Evolutionary conservation across 2,797 vertebrate genomes (phyloP), one percentile per base, ranked within the genome.

Genomic region (Poeciliopsis presidionis): DNA sequence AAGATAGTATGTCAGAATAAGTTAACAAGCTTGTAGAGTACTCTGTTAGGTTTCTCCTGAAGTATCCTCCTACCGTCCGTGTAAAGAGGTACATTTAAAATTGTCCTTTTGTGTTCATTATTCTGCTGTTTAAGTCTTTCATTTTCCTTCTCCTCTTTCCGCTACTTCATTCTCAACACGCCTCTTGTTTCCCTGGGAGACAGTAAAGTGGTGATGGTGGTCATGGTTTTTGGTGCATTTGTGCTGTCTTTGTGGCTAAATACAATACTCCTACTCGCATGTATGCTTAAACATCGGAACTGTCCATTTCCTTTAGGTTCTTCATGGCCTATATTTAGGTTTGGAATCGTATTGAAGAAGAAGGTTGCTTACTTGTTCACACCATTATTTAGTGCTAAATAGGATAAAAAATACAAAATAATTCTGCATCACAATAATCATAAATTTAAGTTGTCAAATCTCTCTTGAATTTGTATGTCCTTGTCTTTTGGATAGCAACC

Each of bases 161-260:
- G 75, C 55, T 78, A 72, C 82, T 83, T 87, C 77, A 83, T 88
- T 88, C 81, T 87, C 84, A 85, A 86, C 80, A 75, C 81, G 86
- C 87, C 79, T 89, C 78, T 84, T 86, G 94, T 94, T 93, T 91
- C 92, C 92, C 92, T 90, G 93, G 92, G 94, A 93, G 85, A 94
- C 90, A 73, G 85, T 82, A 87, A 88, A 91, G 87, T 80, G 86
- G 80, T 85, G 82, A 74, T 84, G 75, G 72, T 72, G 89, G 83
- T 85, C 78, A 74, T 85, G 75, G 74, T 70, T 53, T 82, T 81
- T 77, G 79, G 80, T 84, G 73, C 73, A 61, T 85, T 84, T 57
- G 85, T 70, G 73, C 74, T 78, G 79, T 88, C 84, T 89, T 91
- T 90, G 85, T 83, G 45, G 82, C 71, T 80, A 86, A 45, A 73